Percentiles rank a stretch among this genome's conserved stretches.
phyloP scores from a whole-genome alignment of 2,888 invertebrate genomes.

The Megastigmus dorsalis region DNA sequence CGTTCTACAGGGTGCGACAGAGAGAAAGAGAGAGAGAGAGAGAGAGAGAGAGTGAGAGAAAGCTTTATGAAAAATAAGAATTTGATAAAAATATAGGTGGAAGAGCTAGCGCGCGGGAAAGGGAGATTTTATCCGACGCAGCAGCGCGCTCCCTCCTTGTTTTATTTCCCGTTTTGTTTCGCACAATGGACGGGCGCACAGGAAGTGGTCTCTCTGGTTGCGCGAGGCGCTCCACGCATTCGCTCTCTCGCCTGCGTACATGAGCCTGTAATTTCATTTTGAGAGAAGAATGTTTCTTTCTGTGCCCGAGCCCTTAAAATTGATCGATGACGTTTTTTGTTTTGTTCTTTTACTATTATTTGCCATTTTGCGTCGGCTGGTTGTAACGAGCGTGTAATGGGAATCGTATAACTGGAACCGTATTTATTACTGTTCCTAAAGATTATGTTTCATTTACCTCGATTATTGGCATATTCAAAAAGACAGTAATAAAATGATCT shows the following conservation, averaged over 20 bases:
- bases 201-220: no score
- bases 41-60: not conserved
- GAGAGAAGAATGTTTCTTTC: not conserved
- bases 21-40: no score
- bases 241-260: not conserved
- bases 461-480: no score
- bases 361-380: no score
- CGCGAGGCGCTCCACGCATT: not conserved
- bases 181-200: constrained; percentile 1
- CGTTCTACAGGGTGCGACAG: not conserved
- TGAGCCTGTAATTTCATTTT: constrained; percentile 19
- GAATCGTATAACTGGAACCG: no score
- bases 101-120: not conserved
- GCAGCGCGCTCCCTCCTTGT: not conserved
- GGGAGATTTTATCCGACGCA: constrained; percentile 5
- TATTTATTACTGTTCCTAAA: no score
- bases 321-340: constrained; percentile 2
- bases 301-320: not conserved
- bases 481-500: no score
- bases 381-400: no score
- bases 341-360: no score
- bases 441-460: no score
- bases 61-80: constrained; percentile 45
- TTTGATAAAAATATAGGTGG: constrained; percentile 46
- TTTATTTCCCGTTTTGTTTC: constrained; percentile 7